Conservation (phyloP, 1,140 invertebrate species). For the Bombus sibiricus region DNA sequence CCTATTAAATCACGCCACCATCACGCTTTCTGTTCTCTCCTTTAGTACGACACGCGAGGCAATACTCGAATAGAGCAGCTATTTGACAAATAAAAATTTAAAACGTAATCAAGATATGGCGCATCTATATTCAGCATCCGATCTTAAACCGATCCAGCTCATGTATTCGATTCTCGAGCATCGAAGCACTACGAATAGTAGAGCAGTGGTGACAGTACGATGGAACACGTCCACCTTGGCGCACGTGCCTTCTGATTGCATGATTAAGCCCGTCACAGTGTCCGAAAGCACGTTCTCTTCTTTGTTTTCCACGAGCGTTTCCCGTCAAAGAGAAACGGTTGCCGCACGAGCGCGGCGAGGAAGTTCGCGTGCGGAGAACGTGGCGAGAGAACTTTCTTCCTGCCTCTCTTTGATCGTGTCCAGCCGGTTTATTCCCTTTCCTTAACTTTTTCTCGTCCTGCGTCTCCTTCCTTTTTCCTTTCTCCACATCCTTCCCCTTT, state of each 20-base stretch:
- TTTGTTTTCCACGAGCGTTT: not conserved
- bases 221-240: not conserved
- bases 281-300: slow-evolving; percentile 28
- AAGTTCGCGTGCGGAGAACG: not conserved
- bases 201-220: not conserved
- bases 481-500: no score
- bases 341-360: slow-evolving; percentile 10
- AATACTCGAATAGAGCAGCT: not conserved
- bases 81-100: slow-evolving; percentile 3
- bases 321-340: slow-evolving; percentile 30
- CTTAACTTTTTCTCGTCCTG: not conserved
- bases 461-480: not conserved
- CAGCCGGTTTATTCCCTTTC: not conserved
- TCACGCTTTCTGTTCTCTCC: not conserved
- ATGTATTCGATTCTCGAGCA: not conserved
- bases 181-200: not conserved
- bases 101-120: not conserved
- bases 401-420: slow-evolving; percentile 11
- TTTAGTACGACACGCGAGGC: no score
- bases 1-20: no score
- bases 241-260: slow-evolving; percentile 15
- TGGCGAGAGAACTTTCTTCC: slow-evolving; percentile 18
- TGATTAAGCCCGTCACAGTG: slow-evolving; percentile 17
- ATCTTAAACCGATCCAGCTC: not conserved
- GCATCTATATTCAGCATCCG: not conserved